A percentile compares a stretch with the other conserved stretches of the same genome.
These are phyloP conservation scores for Rhea americana DNA, from an alignment of 2,113 vertebrate species.

Conservation along the genomic window DNA sequence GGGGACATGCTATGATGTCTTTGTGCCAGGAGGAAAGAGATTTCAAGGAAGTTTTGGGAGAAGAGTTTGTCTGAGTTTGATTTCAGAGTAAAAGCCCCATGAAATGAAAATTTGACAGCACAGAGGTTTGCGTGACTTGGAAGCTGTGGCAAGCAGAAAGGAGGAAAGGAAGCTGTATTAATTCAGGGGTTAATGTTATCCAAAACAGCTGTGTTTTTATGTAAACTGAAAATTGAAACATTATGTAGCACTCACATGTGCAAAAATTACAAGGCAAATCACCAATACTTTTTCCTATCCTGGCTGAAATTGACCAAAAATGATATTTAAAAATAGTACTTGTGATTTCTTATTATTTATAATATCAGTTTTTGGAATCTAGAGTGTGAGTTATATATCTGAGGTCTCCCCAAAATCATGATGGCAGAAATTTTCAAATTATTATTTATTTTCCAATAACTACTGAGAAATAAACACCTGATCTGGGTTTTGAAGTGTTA, in stretches of 20 bases:
- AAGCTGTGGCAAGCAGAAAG: background rate
- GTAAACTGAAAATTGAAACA: background rate
- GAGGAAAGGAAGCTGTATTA: background rate
- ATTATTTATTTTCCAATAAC: background rate
- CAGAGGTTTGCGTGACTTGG: rapidly evolving
- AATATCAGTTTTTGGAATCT: background rate
- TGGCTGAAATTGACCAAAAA: background rate
- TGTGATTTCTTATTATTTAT: background rate
- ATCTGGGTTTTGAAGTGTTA: rapidly evolving
- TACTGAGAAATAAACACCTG: background rate
- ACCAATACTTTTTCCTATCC: background rate
- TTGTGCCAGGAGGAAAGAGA: background rate
- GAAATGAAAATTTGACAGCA: background rate
- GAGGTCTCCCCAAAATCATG: background rate
- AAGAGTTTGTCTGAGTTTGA: background rate
- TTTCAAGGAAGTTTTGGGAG: rapidly evolving
- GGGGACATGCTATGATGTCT: background rate
- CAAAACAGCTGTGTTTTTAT: background rate
- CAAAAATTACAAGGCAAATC: background rate
- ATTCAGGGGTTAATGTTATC: background rate
- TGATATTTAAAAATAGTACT: background rate
- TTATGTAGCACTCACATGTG: background rate
- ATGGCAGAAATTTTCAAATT: background rate
- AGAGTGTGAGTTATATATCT: background rate
- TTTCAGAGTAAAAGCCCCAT: background rate